phyloP scores from a whole-genome alignment of 2,888 invertebrate species.

The Andrena fulva region DNA sequence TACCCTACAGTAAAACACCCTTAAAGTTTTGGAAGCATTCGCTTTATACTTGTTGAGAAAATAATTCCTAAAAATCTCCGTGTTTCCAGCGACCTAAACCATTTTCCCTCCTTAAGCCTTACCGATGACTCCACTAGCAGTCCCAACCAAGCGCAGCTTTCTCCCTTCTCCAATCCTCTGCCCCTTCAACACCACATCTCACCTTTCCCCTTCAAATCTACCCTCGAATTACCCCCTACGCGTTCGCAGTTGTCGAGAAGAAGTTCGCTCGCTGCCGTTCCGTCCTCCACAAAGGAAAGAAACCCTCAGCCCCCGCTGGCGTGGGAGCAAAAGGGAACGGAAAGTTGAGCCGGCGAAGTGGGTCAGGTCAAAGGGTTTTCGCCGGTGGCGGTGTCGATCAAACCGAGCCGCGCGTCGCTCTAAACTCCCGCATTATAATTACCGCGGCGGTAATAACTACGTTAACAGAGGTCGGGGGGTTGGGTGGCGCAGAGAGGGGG shows the following conservation, averaged over 20 bases:
- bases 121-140: too few relatives aligned
- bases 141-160: too few relatives aligned
- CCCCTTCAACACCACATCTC: too few relatives aligned
- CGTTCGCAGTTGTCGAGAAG: constrained; percentile 3
- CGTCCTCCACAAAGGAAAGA: constrained; percentile 22
- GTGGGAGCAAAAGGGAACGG: constrained; percentile 28
- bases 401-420: constrained; percentile 29
- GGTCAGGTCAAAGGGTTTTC: constrained; percentile 35
- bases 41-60: too few relatives aligned
- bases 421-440: constrained; percentile 39
- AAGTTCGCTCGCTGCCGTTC: constrained; percentile 6
- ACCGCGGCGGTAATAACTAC: constrained; percentile 32
- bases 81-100: too few relatives aligned
- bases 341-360: constrained; percentile 27
- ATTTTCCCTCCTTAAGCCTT: too few relatives aligned
- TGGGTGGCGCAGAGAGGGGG: neutral
- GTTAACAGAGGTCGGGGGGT: constrained; percentile 1
- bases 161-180: too few relatives aligned
- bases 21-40: too few relatives aligned
- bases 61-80: too few relatives aligned
- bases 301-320: neutral
- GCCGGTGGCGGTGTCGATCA: constrained; percentile 33
- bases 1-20: too few relatives aligned
- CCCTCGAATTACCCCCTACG: neutral
- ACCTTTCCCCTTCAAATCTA: too few relatives aligned